Base-by-base conservation (phyloP, 2,888 invertebrate species). In the Lasioglossum lativentre region DNA sequence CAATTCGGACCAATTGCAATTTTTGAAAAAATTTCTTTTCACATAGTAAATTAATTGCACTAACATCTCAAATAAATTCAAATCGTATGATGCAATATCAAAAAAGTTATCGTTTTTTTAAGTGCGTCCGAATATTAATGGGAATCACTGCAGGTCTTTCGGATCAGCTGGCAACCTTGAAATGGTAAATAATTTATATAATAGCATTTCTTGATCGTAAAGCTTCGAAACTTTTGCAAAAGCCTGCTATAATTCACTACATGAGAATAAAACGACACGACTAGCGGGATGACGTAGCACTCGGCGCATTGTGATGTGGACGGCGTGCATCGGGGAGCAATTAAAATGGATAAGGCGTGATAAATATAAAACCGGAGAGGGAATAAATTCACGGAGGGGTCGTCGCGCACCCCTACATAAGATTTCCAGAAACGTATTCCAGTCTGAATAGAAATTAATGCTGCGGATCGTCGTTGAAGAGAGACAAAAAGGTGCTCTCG, bases 361-460 rank as follows among this genome's bases (percentile, higher is more conserved):
- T 63, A 42, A 75, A 75, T 75, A 45, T 63, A 63, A 75, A 75
- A 63, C 40, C 30, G 45, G 63, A 8, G 63, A 8, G 27, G 63
- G 75, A 75, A 75, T 75, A 75, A 75, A 63, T 30, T 75, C 63
- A 30, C 68, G 38, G 38, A 70, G 70, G 40, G 75, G 42, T 45
- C 27, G 42, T 34, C 27, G 34, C 72, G 30, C 42, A 4, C 72
- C 47, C 30, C 47, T 10, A 34, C 30, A 75, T 56, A 30, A 63
- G 63, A 63, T 75, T 63, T 63, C 75, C 19, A 30, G 30, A 19
- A 40, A 75, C 75, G 59, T 75, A 23, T 75, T 63, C 38, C 63
- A 30, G 4, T 14, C 66, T 63, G 42, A 63, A 75, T 75, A 23
- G 63, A 30, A 63, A 75, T 45, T 23, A 23, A n/a, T 56, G n/a